Percentiles rank a stretch among this genome's conserved stretches.
Evolutionary conservation across 2,113 vertebrate genomes (phyloP).

Genomic region (Gymnogyps californianus): DNA sequence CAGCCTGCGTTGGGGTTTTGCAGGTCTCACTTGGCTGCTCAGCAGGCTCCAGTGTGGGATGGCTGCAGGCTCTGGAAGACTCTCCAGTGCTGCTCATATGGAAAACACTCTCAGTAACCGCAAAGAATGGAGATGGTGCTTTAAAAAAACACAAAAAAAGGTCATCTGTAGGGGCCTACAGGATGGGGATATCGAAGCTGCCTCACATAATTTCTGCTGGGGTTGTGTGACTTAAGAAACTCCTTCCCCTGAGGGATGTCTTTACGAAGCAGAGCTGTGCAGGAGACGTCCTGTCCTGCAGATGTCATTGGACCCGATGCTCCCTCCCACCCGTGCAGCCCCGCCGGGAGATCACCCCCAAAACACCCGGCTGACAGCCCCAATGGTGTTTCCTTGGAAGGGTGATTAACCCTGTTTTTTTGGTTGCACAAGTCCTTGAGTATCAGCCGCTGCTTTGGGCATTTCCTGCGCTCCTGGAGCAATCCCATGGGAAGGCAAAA

Average conservation of each 20-base stretch:
- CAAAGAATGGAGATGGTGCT: background rate
- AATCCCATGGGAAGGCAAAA: background rate
- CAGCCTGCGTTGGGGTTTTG: background rate
- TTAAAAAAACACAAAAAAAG: background rate
- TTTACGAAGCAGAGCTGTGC: background rate
- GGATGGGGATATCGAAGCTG: background rate
- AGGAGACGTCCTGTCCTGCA: accelerated
- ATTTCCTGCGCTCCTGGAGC: background rate
- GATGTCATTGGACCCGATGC: background rate
- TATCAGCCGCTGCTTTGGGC: background rate
- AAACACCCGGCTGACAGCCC: too few species aligned
- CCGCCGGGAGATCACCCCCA: accelerated
- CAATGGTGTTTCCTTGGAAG: accelerated
- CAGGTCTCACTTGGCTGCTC: slow-evolving; percentile 1
- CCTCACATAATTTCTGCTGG: background rate
- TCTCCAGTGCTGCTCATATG: background rate
- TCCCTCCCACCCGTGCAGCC: accelerated
- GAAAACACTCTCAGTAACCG: background rate
- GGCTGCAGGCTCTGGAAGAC: slow-evolving; percentile 6
- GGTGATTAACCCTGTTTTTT: background rate
- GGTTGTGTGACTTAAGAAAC: background rate
- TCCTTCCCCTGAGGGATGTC: background rate
- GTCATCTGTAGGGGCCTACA: background rate
- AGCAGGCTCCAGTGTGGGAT: background rate
- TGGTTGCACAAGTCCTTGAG: background rate